Base-by-base conservation (phyloP, 2,113 vertebrate species). In the Procavia capensis region DNA sequence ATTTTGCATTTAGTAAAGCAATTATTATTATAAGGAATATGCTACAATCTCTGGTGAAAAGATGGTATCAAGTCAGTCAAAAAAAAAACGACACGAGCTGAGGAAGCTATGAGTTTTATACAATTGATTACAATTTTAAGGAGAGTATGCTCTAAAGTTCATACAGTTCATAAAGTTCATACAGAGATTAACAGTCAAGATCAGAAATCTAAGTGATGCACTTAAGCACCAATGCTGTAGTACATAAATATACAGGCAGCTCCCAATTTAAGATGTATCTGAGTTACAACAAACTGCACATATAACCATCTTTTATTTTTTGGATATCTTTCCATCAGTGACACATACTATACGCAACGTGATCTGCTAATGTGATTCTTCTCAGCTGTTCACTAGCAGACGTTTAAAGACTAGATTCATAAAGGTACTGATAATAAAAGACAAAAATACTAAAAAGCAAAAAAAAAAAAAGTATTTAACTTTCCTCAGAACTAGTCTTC, bases 1-100 rank as follows among this genome's bases (percentile, higher is more conserved):
- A 91, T 75, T 94, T 34, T 88, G 50, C 43, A 91, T 93, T 95
- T 84, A 74, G 8, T 22, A 75, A 86, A 72, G 59, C 13, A 88
- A 82, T 84, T 74, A 66, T 61, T 72, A 31, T 89, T 63, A 22
- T 27, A 70, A 93, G n/a, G 8, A 81, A 85, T 75, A 47, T 78
- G 83, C 72, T 94, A 29, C 19, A 25, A 95, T 79, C 9, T 88
- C 57, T 86, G 11, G 11, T 74, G 70, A 29, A 85, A 97, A 90
- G 47, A 68, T 1, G 88, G 36, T 20, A 88, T 61, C 41, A 92
- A 96, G 43, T 59, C 36, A 85, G 41, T 90, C 41, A 86, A 89
- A 25, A 74, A n/a, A 20, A 89, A 36, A 70, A 87, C 20, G 36
- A 82, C 9, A 95, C 64, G 19, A 82, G 8, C 39, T 79, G 11